Evolutionary conservation across 1,140 invertebrate genomes (phyloP).

Genomic region (Homalodisca vitripennis): DNA sequence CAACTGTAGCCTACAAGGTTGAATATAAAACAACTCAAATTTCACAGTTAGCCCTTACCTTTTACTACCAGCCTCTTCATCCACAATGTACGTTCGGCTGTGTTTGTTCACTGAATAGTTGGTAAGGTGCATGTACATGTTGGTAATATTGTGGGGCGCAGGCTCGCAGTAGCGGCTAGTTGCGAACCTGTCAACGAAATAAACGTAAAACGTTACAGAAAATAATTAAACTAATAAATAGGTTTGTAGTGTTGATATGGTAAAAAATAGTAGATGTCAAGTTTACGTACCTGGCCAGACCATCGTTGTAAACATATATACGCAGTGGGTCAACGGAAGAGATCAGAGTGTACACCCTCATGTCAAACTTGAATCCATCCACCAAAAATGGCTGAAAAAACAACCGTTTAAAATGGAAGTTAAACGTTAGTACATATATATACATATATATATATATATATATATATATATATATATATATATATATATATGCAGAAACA

Average conservation of each 20-base stretch:
- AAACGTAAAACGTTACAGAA: constrained; percentile 30
- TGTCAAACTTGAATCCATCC: constrained; percentile 97
- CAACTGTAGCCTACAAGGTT: neutral
- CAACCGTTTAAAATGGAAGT: constrained; percentile 1
- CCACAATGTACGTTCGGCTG: constrained; percentile 72
- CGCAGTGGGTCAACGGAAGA: constrained; percentile 92
- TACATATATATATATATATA: too few relatives aligned
- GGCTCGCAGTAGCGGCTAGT: constrained; percentile 83
- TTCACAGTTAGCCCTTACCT: constrained; percentile 51
- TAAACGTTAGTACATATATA: too few relatives aligned
- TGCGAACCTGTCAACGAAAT: constrained; percentile 64
- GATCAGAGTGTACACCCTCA: constrained; percentile 90
- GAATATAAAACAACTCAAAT: neutral
- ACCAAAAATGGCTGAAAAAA: constrained; percentile 70
- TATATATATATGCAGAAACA: too few relatives aligned
- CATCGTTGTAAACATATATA: constrained; percentile 95
- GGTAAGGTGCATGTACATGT: constrained; percentile 95
- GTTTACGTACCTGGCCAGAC: constrained; percentile 69
- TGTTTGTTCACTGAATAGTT: constrained; percentile 97
- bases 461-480: too few relatives aligned
- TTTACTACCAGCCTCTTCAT: constrained; percentile 81
- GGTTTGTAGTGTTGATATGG: neutral
- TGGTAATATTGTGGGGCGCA: constrained; percentile 70
- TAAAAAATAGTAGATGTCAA: neutral
- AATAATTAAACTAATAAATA: neutral